Evolutionary conservation across 2,888 invertebrate genomes (phyloP).

Genomic region (Xanthia icteritia): DNA sequence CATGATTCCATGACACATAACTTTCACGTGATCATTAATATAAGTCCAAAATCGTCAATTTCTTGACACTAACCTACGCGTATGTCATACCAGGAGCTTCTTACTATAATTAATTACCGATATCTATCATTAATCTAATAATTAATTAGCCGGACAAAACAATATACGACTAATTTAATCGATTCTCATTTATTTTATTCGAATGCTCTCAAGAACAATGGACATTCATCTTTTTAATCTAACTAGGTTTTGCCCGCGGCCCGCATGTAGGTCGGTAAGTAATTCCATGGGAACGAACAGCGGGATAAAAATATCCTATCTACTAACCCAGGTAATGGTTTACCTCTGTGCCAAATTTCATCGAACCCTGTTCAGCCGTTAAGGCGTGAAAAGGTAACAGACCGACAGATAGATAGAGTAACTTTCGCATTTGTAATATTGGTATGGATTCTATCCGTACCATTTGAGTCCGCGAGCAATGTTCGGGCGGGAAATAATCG

Average conservation of each 20-base stretch:
- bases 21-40: not conserved
- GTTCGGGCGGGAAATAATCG: slow-evolving; percentile 37
- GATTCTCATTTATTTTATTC: slow-evolving; percentile 18
- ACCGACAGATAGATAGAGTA: not conserved
- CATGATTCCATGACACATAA: not conserved
- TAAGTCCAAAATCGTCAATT: not conserved
- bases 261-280: not conserved
- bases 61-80: not conserved
- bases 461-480: slow-evolving; percentile 34
- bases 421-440: not conserved
- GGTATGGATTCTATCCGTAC: slow-evolving; percentile 10
- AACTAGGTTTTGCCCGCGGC: not conserved
- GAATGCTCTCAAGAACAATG: slow-evolving; percentile 29
- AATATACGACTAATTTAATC: slow-evolving; percentile 5
- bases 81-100: not conserved
- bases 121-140: not conserved
- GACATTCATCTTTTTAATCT: slow-evolving; percentile 10
- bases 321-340: not conserved
- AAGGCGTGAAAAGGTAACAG: not conserved
- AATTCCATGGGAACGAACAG: not conserved
- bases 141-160: slow-evolving; percentile 7
- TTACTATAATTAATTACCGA: not conserved
- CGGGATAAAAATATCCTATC: not conserved
- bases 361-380: too few species aligned
- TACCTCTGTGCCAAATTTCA: not conserved